Evolutionary conservation across 2,113 vertebrate species (phyloP).

Genomic region (Axis porcinus): DNA sequence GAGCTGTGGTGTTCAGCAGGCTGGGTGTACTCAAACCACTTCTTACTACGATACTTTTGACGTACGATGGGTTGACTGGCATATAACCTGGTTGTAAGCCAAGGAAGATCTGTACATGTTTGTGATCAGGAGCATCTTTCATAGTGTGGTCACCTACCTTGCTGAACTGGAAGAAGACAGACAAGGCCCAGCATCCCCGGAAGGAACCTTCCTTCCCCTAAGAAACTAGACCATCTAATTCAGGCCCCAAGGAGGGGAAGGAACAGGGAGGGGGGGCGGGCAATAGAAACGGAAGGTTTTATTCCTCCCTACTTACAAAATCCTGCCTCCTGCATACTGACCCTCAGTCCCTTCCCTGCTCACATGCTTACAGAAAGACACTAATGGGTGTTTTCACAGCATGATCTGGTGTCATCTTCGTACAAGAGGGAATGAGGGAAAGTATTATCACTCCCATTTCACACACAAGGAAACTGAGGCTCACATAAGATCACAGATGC

Average conservation of each 20-base stretch:
- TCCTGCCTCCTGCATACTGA: background rate
- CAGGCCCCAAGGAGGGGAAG: background rate
- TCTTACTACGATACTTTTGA: background rate
- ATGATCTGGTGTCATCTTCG: background rate
- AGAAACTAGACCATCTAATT: background rate
- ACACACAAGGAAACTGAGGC: background rate
- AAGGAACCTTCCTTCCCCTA: background rate
- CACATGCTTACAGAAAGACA: background rate
- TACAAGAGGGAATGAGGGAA: background rate
- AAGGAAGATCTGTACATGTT: background rate
- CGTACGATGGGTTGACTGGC: background rate
- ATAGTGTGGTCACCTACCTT: background rate
- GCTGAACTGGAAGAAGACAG: background rate
- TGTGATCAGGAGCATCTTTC: background rate
- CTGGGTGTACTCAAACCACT: background rate
- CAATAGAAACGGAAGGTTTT: background rate
- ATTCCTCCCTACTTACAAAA: background rate
- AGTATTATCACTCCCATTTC: background rate
- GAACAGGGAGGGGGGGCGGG: rapidly evolving
- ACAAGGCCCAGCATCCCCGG: background rate
- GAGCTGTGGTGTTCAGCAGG: background rate
- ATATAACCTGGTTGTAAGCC: background rate
- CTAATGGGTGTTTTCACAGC: background rate
- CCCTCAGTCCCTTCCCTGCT: background rate
- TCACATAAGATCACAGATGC: background rate